A percentile compares a stretch with the other conserved stretches of the same genome.
These are phyloP conservation scores for Epinephelus awoara DNA, from an alignment of 2,797 vertebrate genomes.

Conservation along the genomic window DNA sequence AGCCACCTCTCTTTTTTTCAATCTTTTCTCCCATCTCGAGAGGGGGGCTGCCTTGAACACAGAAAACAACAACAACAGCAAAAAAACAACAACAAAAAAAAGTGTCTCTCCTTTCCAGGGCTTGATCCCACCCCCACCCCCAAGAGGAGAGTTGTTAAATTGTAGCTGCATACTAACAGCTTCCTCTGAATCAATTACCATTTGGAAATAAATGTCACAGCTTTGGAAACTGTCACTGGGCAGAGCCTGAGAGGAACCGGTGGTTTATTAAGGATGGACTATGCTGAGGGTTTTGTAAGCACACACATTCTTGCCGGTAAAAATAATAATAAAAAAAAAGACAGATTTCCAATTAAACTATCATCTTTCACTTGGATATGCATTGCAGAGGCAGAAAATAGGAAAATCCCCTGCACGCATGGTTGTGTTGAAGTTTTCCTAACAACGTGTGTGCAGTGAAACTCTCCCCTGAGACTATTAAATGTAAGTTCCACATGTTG, in stretches of 20 bases:
- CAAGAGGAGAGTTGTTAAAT: constrained; percentile 68
- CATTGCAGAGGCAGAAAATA: constrained; percentile 17
- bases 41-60: constrained; percentile 29
- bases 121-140: constrained; percentile 46
- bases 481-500: background rate
- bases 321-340: background rate
- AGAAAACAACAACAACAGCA: constrained; percentile 43
- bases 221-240: constrained; percentile 74
- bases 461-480: constrained; percentile 6
- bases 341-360: constrained; percentile 58
- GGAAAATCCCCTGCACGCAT: constrained; percentile 12
- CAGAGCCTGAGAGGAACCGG: constrained; percentile 60
- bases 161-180: constrained; percentile 79
- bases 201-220: constrained; percentile 83
- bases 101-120: constrained; percentile 47
- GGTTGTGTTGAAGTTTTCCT: constrained; percentile 1
- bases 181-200: constrained; percentile 84
- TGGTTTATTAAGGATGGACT: constrained; percentile 60
- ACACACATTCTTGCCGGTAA: constrained; percentile 35
- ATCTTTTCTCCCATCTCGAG: constrained; percentile 34
- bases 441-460: background rate
- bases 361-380: constrained; percentile 31
- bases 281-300: constrained; percentile 47
- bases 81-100: background rate
- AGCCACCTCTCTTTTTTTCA: constrained; percentile 46